Evolutionary conservation across 2,888 invertebrate genomes (phyloP).

Genomic region (Cryptocephalus moraei): DNA sequence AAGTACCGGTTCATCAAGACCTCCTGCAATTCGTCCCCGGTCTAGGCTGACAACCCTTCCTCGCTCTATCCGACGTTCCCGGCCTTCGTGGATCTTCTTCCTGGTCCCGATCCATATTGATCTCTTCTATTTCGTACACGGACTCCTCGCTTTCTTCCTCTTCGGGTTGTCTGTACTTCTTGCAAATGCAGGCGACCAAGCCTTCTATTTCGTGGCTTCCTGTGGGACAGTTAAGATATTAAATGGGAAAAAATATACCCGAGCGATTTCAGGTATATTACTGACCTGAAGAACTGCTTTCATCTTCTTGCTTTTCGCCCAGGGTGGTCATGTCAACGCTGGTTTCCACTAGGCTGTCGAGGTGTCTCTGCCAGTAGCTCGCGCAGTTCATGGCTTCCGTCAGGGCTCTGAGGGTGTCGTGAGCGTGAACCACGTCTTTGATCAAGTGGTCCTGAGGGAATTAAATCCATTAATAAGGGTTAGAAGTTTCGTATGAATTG

Average conservation of each 20-base stretch:
- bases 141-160: conserved; percentile 15
- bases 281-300: conserved; percentile 4
- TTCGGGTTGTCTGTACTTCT: conserved; percentile 4
- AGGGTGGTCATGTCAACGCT: conserved; percentile 20
- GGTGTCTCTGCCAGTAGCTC: conserved; percentile 30
- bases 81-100: neutral
- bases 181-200: neutral
- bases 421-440: conserved; percentile 27
- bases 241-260: no score
- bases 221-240: no score
- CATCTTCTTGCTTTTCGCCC: conserved; percentile 4
- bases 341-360: conserved; percentile 28
- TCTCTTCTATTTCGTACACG: conserved; percentile 22
- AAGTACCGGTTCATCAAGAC: no score
- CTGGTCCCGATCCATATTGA: conserved; percentile 2
- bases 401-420: conserved; percentile 29
- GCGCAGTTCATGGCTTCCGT: conserved; percentile 32
- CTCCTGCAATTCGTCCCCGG: no score
- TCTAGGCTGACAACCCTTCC: no score
- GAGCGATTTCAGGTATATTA: neutral
- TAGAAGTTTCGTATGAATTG: neutral
- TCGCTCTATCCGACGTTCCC: no score
- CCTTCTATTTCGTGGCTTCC: no score
- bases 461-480: no score
- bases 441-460: conserved; percentile 25